Evolutionary conservation across 2,113 vertebrate genomes (phyloP), one percentile per base, ranked within the genome.

Genomic region (Nicator chloris): DNA sequence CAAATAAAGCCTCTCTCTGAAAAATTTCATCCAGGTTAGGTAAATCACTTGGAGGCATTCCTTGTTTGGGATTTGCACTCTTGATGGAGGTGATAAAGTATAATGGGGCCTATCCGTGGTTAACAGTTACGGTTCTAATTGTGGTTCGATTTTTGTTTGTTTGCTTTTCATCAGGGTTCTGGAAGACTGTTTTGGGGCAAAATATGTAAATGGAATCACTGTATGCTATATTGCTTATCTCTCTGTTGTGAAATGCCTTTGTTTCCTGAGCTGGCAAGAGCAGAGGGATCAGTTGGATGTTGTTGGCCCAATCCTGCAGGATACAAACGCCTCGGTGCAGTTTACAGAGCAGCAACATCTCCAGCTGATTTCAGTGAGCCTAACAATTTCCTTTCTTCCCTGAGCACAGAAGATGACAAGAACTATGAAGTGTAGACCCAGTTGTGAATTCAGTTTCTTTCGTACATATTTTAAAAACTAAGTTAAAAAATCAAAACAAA

Each of bases 111-210:
- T 75, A 7, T 49, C 76, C 35, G 28, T 51, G 7, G 15, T 57
- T 87, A 94, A 40, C 37, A 42, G 91, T 92, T 87, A 79, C 57
- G 87, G 94, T 94, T 93, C 66, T 95, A 90, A 88, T 93, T 26
- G 22, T 45, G 68, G 75, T 63, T 85, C 17, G 28, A 27, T 64
- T 90, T 66, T 30, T 61, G 35, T 61, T 66, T 94, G 93, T 95
- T 98, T 96, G 85, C 77, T 77, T 82, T 49, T 60, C 45, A 44
- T 37, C 31, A 23, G 64, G 22, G 19, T 40, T 56, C 45, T 77
- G 14, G 17, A 59, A 51, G 63, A 30, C 40, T 30, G 11, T 83
- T 90, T 79, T 8, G 45, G 72, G 79, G 31, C n/a, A 64, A 68
- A 83, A 78, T 20, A 27, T 11, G 72, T 87, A 61, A 88, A 60